Conservation (phyloP, 2,888 invertebrate species). For the Polylopha cassiicola region DNA sequence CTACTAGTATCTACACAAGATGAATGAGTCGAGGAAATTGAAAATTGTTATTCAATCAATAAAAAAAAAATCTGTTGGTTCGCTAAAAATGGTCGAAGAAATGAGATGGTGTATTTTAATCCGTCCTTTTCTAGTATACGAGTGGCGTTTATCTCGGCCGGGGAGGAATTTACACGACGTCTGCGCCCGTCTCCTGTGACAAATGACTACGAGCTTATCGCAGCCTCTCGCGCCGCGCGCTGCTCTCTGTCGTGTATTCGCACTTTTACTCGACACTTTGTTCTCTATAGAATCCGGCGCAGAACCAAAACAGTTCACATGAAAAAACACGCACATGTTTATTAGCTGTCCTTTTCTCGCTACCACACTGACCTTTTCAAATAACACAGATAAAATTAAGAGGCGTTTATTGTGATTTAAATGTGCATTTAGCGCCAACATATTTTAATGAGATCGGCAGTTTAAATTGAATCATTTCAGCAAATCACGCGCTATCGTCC, state of each 20-base stretch:
- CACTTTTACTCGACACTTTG: conserved; percentile 21
- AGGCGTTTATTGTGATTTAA: conserved; percentile 32
- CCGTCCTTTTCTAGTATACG: conserved; percentile 42
- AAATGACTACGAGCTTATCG: conserved; percentile 70
- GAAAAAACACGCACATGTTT: conserved; percentile 8
- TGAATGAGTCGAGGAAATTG: conserved; percentile 12
- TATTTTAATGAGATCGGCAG: conserved; percentile 51
- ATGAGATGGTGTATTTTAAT: conserved; percentile 41
- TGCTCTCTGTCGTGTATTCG: conserved; percentile 30
- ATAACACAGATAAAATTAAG: conserved; percentile 34
- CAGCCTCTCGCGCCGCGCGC: conserved; percentile 41
- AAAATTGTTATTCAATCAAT: conserved; percentile 12
- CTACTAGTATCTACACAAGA: too few species aligned
- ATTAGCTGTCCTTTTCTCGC: conserved; percentile 10
- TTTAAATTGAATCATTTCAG: too few species aligned
- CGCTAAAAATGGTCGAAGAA: conserved; percentile 18
- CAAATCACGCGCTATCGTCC: too few species aligned
- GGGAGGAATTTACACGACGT: conserved; percentile 68
- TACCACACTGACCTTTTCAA: conserved; percentile 20
- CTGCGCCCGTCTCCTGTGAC: conserved; percentile 62
- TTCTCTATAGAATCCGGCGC: conserved; percentile 6
- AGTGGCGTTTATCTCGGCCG: conserved; percentile 59
- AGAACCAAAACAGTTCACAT: conserved; percentile 6
- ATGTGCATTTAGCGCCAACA: conserved; percentile 34
- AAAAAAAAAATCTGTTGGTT: too few species aligned